phyloP scores from a whole-genome alignment of 2,113 vertebrate species.

The Alligator sinensis region DNA sequence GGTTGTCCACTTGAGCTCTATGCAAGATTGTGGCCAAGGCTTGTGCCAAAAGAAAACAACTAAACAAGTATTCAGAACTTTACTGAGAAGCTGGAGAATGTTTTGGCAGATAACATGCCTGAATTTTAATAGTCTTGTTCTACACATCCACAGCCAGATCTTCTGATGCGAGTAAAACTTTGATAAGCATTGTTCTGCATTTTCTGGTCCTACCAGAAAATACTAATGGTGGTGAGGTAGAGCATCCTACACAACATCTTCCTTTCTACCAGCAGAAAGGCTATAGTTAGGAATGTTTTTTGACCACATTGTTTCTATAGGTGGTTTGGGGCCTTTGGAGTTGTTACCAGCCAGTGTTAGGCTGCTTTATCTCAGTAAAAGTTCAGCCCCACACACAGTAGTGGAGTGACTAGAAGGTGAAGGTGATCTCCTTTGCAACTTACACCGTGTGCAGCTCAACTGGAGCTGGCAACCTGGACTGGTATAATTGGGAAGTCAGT shows the following conservation, averaged over 20 bases:
- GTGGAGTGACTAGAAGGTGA: background rate
- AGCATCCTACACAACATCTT: background rate
- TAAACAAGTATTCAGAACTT: background rate
- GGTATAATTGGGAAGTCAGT: background rate
- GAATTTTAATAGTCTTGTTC: background rate
- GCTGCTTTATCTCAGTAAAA: background rate
- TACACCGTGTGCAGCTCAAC: background rate
- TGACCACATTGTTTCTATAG: background rate
- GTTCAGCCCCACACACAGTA: background rate
- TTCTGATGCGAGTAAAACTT: too few relatives aligned
- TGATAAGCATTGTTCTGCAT: background rate
- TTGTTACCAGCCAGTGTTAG: background rate
- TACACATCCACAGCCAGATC: background rate
- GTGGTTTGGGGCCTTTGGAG: background rate
- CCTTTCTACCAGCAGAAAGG: constrained; percentile 1
- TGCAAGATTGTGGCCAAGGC: constrained; percentile 1
- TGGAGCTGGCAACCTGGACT: background rate
- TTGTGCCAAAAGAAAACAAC: constrained; percentile 10
- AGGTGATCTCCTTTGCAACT: background rate
- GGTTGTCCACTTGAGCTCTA: background rate
- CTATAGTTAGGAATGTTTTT: background rate
- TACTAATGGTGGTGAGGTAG: background rate
- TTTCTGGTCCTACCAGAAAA: background rate
- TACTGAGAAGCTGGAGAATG: background rate
- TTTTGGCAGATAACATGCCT: background rate